Base-by-base conservation (phyloP, 2,113 vertebrate species). In the Pterocles burchelli region DNA sequence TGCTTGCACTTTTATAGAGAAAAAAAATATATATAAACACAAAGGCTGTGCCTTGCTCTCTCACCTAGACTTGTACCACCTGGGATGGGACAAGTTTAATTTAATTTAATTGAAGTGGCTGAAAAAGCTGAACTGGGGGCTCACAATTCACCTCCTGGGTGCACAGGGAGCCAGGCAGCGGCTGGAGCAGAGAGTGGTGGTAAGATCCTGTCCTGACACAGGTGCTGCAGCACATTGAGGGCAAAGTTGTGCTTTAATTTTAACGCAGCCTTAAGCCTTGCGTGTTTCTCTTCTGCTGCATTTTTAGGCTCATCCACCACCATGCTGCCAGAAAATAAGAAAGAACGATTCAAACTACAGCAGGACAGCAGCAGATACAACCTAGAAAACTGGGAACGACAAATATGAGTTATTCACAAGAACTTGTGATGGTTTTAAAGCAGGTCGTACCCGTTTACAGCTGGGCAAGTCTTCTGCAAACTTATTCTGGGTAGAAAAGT, bases 381-480 rank as follows among this genome's bases (percentile, higher is more conserved):
- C 25, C 59, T 31, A 59, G 45, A n/a, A 26, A 67, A 21, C 7
- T 2, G 0, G 1, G 33, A 29, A 6, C 6, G n/a, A 31, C 17
- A 62, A 85, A 66, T 1, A 3, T 0, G 29, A 62, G 52, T 6
- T 62, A n/a, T 10, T 26, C 43, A 16, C 63, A 8, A 45, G 58
- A 36, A 45, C 58, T 4, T 62, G 48, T 1, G n/a, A 46, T 0
- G 1, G 43, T 41, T 68, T 41, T 13, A 43, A 34, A 46, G 81
- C 22, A 9, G 36, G 76, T 43, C 5, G 29, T 5, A 1, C 15
- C 68, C 45, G 57, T 1, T 68, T 49, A 3, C 3, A 70, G 33
- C 28, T 7, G 17, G 29, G n/a, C 45, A 51, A 0, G 0, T 18
- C 51, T 46, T 9, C 28, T 20, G 33, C 6, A 3, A 36, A 9